Percentiles rank a stretch among this genome's conserved stretches.
phyloP scores from a whole-genome alignment of 2,113 vertebrate species.

The Mirounga angustirostris region DNA sequence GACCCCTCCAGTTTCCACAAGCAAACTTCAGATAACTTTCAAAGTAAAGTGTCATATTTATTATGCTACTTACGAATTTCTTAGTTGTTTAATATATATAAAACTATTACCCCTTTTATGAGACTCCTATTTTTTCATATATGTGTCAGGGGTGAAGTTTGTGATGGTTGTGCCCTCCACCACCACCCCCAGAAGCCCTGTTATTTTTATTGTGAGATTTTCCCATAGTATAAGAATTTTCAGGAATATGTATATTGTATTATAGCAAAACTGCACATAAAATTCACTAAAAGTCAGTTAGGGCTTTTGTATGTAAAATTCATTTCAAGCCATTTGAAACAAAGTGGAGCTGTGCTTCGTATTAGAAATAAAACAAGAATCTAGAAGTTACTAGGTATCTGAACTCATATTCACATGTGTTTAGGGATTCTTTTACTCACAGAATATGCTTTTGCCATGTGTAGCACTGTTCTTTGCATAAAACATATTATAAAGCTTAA shows the following conservation, averaged over 20 bases:
- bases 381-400: neutral
- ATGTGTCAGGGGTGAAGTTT: neutral
- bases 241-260: neutral
- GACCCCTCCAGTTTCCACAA: neutral
- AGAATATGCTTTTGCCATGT: neutral
- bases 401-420: neutral
- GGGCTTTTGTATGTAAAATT: neutral
- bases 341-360: neutral
- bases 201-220: neutral
- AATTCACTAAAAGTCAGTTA: neutral
- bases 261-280: neutral
- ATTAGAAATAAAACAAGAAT: slow-evolving; percentile 44
- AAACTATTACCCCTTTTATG: neutral
- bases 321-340: neutral
- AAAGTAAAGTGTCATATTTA: neutral
- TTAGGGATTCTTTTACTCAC: neutral
- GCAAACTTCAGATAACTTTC: neutral
- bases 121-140: neutral
- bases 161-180: neutral
- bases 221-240: neutral
- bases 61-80: neutral
- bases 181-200: neutral
- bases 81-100: neutral
- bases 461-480: neutral
- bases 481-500: neutral